Evolutionary conservation across 2,113 vertebrate species (phyloP).

Genomic region (Girardinichthys multiradiatus): DNA sequence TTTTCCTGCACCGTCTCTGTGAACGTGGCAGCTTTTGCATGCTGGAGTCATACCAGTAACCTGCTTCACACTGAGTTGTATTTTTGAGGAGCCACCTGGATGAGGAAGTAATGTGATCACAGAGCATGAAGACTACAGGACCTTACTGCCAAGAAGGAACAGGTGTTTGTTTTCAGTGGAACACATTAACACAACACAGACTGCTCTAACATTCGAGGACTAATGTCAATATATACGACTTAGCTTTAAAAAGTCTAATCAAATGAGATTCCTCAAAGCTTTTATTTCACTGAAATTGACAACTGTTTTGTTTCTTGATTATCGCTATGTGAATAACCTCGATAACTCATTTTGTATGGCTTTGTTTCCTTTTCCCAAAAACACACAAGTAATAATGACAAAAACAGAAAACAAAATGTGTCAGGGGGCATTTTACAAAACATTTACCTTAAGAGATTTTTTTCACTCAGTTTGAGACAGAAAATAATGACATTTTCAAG

Average conservation of each 20-base stretch:
- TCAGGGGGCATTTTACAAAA: constrained; percentile 55
- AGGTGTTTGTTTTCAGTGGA: constrained; percentile 62
- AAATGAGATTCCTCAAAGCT: neutral
- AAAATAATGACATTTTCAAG: constrained; percentile 66
- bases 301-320: neutral
- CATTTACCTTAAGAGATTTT: constrained; percentile 51
- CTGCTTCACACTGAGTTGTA: constrained; percentile 72
- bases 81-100: constrained; percentile 76
- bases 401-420: constrained; percentile 42
- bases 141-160: constrained; percentile 67
- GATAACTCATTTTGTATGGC: neutral
- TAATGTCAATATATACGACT: neutral
- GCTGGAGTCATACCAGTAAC: constrained; percentile 78
- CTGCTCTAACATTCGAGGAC: neutral
- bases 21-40: constrained; percentile 69
- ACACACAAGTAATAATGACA: constrained; percentile 3
- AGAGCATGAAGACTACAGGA: constrained; percentile 63
- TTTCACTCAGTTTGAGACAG: constrained; percentile 21
- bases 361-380: constrained; percentile 28
- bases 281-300: neutral
- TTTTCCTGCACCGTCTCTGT: constrained; percentile 64
- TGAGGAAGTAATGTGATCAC: constrained; percentile 78
- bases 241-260: neutral
- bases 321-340: constrained; percentile 9
- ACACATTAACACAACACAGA: constrained; percentile 25